Evolutionary conservation across 2,113 vertebrate species (phyloP), one percentile per base, ranked within the genome.

Genomic region (Myotis yumanensis): DNA sequence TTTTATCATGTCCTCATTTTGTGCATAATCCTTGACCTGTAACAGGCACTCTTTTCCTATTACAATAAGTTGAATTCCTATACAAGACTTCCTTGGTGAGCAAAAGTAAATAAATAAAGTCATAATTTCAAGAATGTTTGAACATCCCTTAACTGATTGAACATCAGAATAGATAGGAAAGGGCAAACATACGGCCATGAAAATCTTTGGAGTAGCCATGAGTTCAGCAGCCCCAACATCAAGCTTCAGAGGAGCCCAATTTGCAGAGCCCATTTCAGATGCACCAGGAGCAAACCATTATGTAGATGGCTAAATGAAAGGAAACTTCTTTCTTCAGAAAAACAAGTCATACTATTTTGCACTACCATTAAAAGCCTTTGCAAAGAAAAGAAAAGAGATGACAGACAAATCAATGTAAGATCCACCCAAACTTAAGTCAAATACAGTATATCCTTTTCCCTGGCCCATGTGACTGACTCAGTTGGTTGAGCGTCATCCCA

Each of bases 1-100:
- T 22, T 23, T 83, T 40, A 64, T 16, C 57, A 30, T 15, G 20
- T 22, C 35, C 28, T 77, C 25, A 11, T 35, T 87, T 92, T n/a
- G 23, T 68, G 62, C 4, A 7, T 22, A 54, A 35, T 46, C 35
- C 59, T 62, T 66, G 35, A 73, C 52, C 35, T 68, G 11, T 37
- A 73, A 46, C 10, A 79, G 17, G 28, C 20, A 80, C 64, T 51
- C 35, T 83, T 90, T 73, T 77, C 81, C 35, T 75, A 35, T 77
- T 37, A 46, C 83, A 66, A 87, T 79, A 94, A 52, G 73, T 14
- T 80, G 40, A 85, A 51, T 51, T 95, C 48, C 85, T 62, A 75
- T 7, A 37, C 0, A 46, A 86, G 51, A 59, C 20, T 71, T 89
- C 14, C 5, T 18, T 76, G 35, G 10, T n/a, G 3, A 25, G 8